A percentile compares a stretch with the other conserved stretches of the same genome.
phyloP scores from a whole-genome alignment of 2,797 vertebrate species.

The Margarornis squamiger region DNA sequence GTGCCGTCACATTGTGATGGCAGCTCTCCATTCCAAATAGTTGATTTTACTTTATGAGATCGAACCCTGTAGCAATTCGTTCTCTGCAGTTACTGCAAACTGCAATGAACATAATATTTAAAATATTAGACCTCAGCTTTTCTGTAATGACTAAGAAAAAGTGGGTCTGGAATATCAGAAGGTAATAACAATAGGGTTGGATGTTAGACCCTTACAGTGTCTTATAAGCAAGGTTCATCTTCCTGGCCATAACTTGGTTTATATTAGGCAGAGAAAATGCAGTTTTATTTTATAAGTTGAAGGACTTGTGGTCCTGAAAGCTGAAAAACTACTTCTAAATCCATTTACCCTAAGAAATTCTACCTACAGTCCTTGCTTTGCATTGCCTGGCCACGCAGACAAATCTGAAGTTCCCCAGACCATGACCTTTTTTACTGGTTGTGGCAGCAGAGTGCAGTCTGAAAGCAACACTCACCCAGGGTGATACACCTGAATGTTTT shows the following conservation, averaged over 20 bases:
- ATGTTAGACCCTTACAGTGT: background rate
- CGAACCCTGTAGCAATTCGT: background rate
- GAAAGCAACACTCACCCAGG: background rate
- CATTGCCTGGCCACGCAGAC: background rate
- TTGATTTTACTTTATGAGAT: background rate
- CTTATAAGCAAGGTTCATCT: background rate
- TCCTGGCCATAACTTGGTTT: background rate
- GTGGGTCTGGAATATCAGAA: background rate
- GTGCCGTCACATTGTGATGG: background rate
- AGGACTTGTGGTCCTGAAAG: background rate
- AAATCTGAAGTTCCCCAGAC: background rate
- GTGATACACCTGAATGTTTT: background rate
- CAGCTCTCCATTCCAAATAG: conserved; percentile 6
- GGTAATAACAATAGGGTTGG: background rate
- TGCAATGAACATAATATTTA: background rate
- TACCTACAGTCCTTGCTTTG: background rate
- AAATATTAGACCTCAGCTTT: background rate
- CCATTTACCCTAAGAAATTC: background rate
- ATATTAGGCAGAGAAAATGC: background rate
- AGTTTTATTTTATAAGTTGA: background rate
- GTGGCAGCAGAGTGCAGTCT: background rate
- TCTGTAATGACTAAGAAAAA: background rate
- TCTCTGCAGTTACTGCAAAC: background rate
- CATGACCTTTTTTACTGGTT: background rate
- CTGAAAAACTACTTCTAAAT: background rate